phyloP scores from a whole-genome alignment of 2,113 vertebrate species.

The Nothoprocta pentlandii region DNA sequence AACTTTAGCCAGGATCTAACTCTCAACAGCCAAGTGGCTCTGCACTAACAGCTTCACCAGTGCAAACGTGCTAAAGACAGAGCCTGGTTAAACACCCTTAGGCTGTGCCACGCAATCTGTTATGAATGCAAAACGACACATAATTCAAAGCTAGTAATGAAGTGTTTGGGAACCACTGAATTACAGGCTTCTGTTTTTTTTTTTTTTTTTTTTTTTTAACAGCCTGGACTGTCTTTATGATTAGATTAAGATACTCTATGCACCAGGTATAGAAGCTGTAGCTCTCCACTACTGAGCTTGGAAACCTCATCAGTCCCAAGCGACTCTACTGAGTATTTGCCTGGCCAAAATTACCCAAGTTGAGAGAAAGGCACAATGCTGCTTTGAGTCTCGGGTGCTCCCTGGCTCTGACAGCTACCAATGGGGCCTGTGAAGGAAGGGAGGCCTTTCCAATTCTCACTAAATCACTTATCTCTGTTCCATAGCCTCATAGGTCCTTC shows the following conservation, averaged over 20 bases:
- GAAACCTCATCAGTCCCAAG: constrained; percentile 55
- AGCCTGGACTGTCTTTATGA: neutral
- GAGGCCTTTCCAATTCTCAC: neutral
- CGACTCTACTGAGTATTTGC: constrained; percentile 1
- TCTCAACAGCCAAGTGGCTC: neutral
- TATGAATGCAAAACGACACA: neutral
- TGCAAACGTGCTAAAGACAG: neutral
- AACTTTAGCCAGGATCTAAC: neutral
- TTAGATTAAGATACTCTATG: neutral
- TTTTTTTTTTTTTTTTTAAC: neutral
- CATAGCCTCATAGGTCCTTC: neutral
- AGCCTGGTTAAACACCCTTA: neutral
- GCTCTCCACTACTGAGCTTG: neutral
- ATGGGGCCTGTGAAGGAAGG: neutral
- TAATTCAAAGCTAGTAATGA: neutral
- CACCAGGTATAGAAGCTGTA: neutral
- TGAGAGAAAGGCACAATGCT: neutral
- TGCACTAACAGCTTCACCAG: neutral
- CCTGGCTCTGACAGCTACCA: neutral
- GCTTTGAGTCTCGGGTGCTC: neutral
- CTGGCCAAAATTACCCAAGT: neutral
- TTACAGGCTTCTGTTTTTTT: neutral
- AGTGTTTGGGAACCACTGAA: neutral
- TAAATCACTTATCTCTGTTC: neutral
- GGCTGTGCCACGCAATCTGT: neutral